These are phyloP conservation scores for Tenrec ecaudatus DNA, from an alignment of 2,113 vertebrate genomes.

Conservation along the genomic window DNA sequence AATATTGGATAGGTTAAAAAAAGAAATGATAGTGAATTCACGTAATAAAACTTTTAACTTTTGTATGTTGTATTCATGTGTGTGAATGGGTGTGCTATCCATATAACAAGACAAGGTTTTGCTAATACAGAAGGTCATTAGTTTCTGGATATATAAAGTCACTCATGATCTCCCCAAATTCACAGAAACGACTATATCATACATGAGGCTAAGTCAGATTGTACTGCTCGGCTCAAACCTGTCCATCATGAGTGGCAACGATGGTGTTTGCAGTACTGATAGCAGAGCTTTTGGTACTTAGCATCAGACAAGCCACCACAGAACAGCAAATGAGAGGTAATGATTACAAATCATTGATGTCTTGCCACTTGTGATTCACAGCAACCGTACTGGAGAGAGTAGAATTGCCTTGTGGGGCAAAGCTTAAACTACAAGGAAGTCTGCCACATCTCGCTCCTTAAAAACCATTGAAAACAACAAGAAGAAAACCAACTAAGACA, in stretches of 20 bases:
- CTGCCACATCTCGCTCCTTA: background rate
- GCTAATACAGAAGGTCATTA: background rate
- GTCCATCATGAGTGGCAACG: background rate
- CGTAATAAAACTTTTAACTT: conserved; percentile 50
- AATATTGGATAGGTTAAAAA: conserved; percentile 84
- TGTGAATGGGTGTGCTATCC: background rate
- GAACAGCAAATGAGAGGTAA: background rate
- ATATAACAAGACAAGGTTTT: background rate
- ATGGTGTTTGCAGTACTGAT: background rate
- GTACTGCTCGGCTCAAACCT: background rate
- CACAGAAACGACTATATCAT: background rate
- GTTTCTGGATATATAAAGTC: background rate
- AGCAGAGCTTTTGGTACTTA: background rate
- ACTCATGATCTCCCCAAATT: conserved; percentile 8
- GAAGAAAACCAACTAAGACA: background rate
- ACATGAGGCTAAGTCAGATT: background rate
- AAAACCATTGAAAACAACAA: background rate
- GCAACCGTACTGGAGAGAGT: background rate
- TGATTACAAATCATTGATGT: background rate
- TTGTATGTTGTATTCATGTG: background rate
- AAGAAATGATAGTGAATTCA: conserved; percentile 59
- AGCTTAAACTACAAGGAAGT: background rate
- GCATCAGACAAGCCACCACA: background rate
- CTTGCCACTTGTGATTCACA: background rate
- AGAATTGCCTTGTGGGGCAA: background rate